phyloP scores from a whole-genome alignment of 2,113 vertebrate genomes.

The Ibidorhyncha struthersii region DNA sequence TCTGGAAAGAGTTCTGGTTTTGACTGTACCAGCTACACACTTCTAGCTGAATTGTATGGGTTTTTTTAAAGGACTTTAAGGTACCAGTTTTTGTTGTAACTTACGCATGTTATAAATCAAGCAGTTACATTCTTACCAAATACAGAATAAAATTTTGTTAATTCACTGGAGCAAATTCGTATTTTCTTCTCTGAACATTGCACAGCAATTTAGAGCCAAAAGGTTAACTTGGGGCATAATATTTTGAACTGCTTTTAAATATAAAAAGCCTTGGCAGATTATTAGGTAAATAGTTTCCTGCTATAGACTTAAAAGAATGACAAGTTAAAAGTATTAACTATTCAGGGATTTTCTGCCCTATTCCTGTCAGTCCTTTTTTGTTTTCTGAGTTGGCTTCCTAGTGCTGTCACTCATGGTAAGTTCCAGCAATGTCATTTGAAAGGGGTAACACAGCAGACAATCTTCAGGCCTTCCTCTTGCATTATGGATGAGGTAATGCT shows the following conservation, averaged over 20 bases:
- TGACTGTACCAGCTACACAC: neutral
- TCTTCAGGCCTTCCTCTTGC: neutral
- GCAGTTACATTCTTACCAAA: neutral
- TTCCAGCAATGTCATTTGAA: neutral
- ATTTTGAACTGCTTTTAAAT: neutral
- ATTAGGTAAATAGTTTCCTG: neutral
- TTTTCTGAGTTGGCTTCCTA: neutral
- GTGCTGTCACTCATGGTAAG: neutral
- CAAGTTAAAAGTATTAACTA: neutral
- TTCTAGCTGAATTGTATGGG: neutral
- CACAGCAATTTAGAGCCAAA: neutral
- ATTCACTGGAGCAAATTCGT: neutral
- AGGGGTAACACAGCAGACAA: neutral
- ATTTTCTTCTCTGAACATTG: neutral
- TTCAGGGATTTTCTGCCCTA: neutral
- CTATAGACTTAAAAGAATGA: neutral
- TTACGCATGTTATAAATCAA: neutral
- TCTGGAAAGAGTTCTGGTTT: neutral
- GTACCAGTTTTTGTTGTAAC: neutral
- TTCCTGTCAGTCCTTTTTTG: neutral
- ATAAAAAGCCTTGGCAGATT: neutral
- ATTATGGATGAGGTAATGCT: neutral
- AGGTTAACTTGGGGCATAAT: neutral
- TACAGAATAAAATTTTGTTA: neutral
- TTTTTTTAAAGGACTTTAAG: neutral